A percentile compares a stretch with the other conserved stretches of the same genome.
phyloP scores from a whole-genome alignment of 2,113 vertebrate genomes.

The Indri indri region DNA sequence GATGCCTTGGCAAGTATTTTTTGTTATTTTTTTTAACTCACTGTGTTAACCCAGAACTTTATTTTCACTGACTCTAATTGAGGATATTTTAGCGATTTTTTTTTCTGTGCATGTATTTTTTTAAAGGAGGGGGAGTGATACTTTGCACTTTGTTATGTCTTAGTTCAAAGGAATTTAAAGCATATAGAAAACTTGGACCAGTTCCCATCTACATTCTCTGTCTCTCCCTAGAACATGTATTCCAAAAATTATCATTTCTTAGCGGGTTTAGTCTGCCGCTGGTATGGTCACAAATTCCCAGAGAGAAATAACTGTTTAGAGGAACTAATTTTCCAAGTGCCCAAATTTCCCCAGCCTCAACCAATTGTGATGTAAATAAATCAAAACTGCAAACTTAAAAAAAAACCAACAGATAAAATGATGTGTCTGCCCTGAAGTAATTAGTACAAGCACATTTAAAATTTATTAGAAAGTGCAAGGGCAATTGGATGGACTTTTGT shows the following conservation, averaged over 20 bases:
- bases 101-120: neutral
- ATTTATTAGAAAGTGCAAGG: neutral
- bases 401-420: neutral
- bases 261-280: neutral
- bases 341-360: neutral
- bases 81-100: constrained; percentile 46
- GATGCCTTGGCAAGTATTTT: constrained; percentile 54
- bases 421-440: neutral
- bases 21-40: constrained; percentile 56
- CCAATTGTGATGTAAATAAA: neutral
- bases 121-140: neutral
- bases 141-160: neutral
- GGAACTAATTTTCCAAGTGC: neutral
- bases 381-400: neutral
- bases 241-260: constrained; percentile 15
- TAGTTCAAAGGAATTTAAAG: constrained; percentile 39
- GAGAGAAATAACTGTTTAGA: constrained; percentile 35
- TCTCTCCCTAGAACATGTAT: neutral
- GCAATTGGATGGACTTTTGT: neutral
- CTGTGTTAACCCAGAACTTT: constrained; percentile 63
- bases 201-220: neutral
- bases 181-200: neutral
- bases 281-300: neutral
- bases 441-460: neutral
- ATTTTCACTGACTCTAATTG: constrained; percentile 65